These are phyloP conservation scores for Yponomeuta plumbellus DNA, from an alignment of 2,888 invertebrate genomes.

Conservation along the genomic window DNA sequence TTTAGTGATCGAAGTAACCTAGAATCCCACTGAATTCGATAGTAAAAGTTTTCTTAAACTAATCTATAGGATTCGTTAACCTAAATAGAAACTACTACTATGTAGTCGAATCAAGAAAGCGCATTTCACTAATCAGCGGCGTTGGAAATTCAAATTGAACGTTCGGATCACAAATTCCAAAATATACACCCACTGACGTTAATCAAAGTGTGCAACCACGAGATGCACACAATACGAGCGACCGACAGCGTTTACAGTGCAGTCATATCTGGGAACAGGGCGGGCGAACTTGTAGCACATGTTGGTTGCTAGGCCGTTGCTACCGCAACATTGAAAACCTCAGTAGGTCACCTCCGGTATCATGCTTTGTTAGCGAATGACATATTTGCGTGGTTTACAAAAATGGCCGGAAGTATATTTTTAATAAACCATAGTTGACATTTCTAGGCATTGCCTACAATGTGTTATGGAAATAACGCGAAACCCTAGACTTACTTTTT, in stretches of 20 bases:
- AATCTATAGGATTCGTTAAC: no score
- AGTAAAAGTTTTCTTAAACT: no score
- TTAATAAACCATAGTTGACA: no score
- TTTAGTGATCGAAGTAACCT: no score
- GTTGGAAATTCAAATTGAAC: neutral
- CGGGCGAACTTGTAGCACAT: conserved; percentile 33
- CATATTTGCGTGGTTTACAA: no score
- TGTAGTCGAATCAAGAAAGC: conserved; percentile 18
- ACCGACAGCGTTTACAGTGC: conserved; percentile 12
- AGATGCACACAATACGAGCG: conserved; percentile 15
- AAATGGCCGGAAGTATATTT: no score
- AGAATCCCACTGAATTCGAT: no score
- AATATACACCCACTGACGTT: conserved; percentile 9
- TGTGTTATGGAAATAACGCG: no score
- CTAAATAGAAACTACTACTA: no score
- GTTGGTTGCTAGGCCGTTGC: conserved; percentile 31
- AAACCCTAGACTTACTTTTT: no score
- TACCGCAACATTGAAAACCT: conserved; percentile 25
- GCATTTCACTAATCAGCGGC: neutral
- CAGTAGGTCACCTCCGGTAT: neutral
- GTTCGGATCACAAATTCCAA: neutral
- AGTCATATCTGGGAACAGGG: conserved; percentile 34
- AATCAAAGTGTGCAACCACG: conserved; percentile 14
- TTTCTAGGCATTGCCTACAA: no score
- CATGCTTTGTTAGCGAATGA: no score